These are phyloP conservation scores for Drosophila meridiana DNA, from an alignment of 2,888 invertebrate genomes.

Conservation along the genomic window DNA sequence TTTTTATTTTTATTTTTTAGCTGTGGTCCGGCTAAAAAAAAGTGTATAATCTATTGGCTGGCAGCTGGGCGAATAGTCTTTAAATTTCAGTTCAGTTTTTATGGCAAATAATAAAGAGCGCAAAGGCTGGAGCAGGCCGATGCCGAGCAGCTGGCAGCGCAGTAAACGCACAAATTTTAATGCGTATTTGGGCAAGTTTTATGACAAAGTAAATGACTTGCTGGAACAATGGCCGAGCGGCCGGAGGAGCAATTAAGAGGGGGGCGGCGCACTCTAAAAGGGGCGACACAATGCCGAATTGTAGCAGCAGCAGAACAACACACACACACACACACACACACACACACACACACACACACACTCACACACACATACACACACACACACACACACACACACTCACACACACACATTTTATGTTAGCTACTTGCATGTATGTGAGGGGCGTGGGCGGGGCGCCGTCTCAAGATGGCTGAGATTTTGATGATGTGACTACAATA, in stretches of 20 bases:
- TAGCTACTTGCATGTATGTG: slow-evolving; percentile 45
- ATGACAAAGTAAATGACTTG: slow-evolving; percentile 64
- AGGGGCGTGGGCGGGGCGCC: slow-evolving; percentile 26
- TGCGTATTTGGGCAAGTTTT: slow-evolving; percentile 64
- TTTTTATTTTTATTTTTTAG: too few relatives aligned
- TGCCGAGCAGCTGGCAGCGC: slow-evolving; percentile 48
- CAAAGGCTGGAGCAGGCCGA: not conserved
- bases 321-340: slow-evolving; percentile 12
- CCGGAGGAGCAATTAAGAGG: slow-evolving; percentile 59
- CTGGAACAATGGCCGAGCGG: slow-evolving; percentile 44
- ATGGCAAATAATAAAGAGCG: slow-evolving; percentile 47
- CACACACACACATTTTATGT: slow-evolving; percentile 50
- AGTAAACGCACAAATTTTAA: slow-evolving; percentile 63
- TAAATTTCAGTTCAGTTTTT: slow-evolving; percentile 52
- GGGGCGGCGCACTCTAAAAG: slow-evolving; percentile 39
- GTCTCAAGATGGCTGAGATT: slow-evolving; percentile 58
- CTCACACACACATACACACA: not conserved
- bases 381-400: slow-evolving; percentile 2
- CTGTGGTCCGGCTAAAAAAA: not conserved
- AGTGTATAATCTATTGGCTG: slow-evolving; percentile 22
- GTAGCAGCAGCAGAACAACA: slow-evolving; percentile 5
- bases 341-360: not conserved
- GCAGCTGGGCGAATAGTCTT: slow-evolving; percentile 43
- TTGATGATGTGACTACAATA: slow-evolving; percentile 65
- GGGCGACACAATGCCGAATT: slow-evolving; percentile 33